These are phyloP conservation scores for Patella pellucida DNA, from an alignment of 2,888 invertebrate genomes.

Conservation along the genomic window DNA sequence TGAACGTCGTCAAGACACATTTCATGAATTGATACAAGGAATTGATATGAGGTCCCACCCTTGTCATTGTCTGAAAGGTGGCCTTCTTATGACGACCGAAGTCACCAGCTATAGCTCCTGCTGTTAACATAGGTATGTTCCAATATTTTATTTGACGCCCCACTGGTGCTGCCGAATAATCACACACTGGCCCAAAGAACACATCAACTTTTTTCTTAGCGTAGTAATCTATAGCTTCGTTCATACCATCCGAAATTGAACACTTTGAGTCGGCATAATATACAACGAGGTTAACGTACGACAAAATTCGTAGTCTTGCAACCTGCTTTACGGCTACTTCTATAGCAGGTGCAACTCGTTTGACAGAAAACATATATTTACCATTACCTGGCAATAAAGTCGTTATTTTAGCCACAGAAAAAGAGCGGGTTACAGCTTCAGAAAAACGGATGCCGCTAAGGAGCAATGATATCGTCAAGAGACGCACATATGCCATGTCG, in stretches of 20 bases:
- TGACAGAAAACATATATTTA: constrained; percentile 46
- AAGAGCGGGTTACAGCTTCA: background rate
- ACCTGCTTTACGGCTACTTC: constrained; percentile 57
- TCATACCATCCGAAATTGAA: constrained; percentile 54
- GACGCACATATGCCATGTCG: too few relatives aligned
- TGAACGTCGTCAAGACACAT: background rate
- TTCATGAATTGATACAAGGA: constrained; percentile 9
- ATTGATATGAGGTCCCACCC: constrained; percentile 38
- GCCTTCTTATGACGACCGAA: constrained; percentile 39
- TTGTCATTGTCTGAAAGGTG: constrained; percentile 82
- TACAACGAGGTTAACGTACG: constrained; percentile 28
- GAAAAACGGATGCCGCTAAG: background rate
- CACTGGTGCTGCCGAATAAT: constrained; percentile 86
- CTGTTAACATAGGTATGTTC: constrained; percentile 89
- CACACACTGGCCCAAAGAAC: constrained; percentile 67
- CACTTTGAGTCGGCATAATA: constrained; percentile 48
- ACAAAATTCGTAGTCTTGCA: constrained; percentile 24
- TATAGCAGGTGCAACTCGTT: constrained; percentile 61
- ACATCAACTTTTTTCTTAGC: constrained; percentile 54
- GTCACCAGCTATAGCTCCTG: constrained; percentile 53
- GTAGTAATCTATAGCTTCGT: constrained; percentile 57
- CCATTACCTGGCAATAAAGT: constrained; percentile 48
- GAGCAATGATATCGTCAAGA: too few relatives aligned
- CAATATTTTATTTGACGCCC: constrained; percentile 81
- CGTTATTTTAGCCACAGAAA: constrained; percentile 34